Evolutionary conservation across 2,113 vertebrate genomes (phyloP), one percentile per base, ranked within the genome.

Genomic region (Poeciliopsis retropinna): DNA sequence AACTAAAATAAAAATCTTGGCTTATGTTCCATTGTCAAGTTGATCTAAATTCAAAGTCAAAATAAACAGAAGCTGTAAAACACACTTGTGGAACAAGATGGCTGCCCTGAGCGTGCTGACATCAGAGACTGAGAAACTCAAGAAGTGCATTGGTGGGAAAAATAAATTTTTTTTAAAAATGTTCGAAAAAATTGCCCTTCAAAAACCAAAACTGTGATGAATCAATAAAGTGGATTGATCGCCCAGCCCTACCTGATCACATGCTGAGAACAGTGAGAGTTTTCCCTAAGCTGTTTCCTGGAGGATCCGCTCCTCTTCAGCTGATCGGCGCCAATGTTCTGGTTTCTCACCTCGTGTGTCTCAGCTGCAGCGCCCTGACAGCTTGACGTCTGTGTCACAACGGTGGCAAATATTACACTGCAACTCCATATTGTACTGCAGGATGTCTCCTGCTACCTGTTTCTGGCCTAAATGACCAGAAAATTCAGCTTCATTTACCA

Each of bases 371-470:
- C 60, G 76, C 47, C 60, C 61, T 10, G 62, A 78, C 76, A 39
- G 67, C 51, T 73, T 34, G 70, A 75, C 4, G 62, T 63, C 76
- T 67, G 75, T 83, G 77, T 77, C 80, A 83, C 60, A 17, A 70
- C 61, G 13, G 64, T 88, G 90, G 51, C 77, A 85, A 89, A 92
- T 92, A 76, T 86, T 61, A 70, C 86, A 86, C 62, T 0, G 67
- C 22, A 25, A 73, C 86, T 85, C 70, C 44, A 89, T 81, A 91
- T 86, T 91, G 88, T 72, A 66, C 57, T 65, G 82, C 14, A 72
- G 54, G 10, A 67, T 54, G 67, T 25, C 28, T 19, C 27, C 70
- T 62, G 11, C 8, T 32, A 69, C 60, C 32, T 79, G 61, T 19
- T 73, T 57, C 70, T 64, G 30, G 68, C 25, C 64, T 64, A 47